These are phyloP conservation scores for Pelosia muscerda DNA, from an alignment of 2,888 invertebrate species.

Conservation along the genomic window DNA sequence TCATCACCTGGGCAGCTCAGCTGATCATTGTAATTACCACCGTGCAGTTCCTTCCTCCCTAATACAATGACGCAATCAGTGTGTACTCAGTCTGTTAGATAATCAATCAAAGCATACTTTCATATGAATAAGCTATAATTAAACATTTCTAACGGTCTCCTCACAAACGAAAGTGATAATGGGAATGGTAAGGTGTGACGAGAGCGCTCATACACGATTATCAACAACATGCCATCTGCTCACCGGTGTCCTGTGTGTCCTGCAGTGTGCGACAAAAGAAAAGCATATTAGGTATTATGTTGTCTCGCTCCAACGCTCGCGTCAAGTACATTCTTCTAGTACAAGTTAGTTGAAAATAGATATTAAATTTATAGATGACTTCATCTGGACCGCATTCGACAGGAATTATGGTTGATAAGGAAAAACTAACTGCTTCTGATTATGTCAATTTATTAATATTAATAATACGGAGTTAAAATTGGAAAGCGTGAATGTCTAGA, in stretches of 20 bases:
- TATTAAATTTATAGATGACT: slow-evolving; percentile 4
- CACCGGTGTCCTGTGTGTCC: slow-evolving; percentile 41
- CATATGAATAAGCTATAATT: neutral
- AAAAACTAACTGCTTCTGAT: neutral
- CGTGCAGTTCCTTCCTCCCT: neutral
- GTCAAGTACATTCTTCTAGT: neutral
- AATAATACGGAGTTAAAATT: too few species aligned
- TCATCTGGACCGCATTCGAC: neutral
- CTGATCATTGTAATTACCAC: neutral
- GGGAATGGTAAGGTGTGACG: neutral
- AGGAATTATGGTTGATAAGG: neutral
- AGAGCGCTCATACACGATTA: slow-evolving; percentile 19
- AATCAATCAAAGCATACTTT: neutral
- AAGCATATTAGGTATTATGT: slow-evolving; percentile 20
- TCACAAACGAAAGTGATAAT: neutral
- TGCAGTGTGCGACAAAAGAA: slow-evolving; percentile 38
- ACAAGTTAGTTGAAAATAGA: neutral
- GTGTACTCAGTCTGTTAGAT: neutral
- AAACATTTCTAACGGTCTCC: slow-evolving; percentile 7
- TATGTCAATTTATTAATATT: neutral
- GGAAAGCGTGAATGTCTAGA: too few species aligned
- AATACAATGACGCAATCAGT: slow-evolving; percentile 1
- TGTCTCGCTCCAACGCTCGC: neutral
- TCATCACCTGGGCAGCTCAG: neutral
- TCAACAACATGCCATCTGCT: slow-evolving; percentile 41